phyloP scores from a whole-genome alignment of 2,797 vertebrate species.

The Cygnus olor region DNA sequence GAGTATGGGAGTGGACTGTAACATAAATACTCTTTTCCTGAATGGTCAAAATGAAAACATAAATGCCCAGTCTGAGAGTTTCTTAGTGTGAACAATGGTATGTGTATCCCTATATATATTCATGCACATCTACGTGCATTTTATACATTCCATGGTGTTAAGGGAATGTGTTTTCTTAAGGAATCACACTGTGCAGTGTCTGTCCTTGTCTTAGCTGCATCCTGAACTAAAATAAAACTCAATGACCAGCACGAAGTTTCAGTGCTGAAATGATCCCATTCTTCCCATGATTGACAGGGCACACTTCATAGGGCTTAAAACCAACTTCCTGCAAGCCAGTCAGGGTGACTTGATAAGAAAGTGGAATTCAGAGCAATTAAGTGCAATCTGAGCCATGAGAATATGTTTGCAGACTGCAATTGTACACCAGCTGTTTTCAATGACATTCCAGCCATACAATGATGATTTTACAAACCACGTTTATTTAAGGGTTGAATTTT shows the following conservation, averaged over 20 bases:
- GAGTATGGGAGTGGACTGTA: slow-evolving; percentile 75
- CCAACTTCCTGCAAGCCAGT: slow-evolving; percentile 71
- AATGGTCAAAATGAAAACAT: slow-evolving; percentile 60
- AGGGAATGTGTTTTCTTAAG: slow-evolving; percentile 57
- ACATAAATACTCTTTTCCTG: slow-evolving; percentile 78
- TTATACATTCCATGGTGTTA: slow-evolving; percentile 61
- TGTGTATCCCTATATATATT: slow-evolving; percentile 32
- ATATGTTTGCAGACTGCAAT: slow-evolving; percentile 64
- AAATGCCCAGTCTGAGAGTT: slow-evolving; percentile 52
- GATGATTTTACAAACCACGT: slow-evolving; percentile 63
- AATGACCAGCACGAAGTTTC: neutral
- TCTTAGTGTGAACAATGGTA: slow-evolving; percentile 48
- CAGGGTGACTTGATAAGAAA: slow-evolving; percentile 77
- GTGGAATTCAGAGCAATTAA: slow-evolving; percentile 74
- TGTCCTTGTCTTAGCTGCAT: slow-evolving; percentile 37
- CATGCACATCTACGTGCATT: slow-evolving; percentile 50
- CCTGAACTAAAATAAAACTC: slow-evolving; percentile 47
- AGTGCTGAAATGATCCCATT: slow-evolving; percentile 46
- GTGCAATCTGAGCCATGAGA: slow-evolving; percentile 70
- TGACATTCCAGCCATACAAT: slow-evolving; percentile 72
- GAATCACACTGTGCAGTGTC: slow-evolving; percentile 35
- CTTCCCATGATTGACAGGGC: slow-evolving; percentile 69
- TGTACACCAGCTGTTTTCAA: slow-evolving; percentile 72
- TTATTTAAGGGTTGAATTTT: slow-evolving; percentile 60
- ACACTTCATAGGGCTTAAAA: slow-evolving; percentile 72